These are phyloP conservation scores for Teleogryllus occipitalis DNA, from an alignment of 1,140 invertebrate genomes.

Conservation along the genomic window DNA sequence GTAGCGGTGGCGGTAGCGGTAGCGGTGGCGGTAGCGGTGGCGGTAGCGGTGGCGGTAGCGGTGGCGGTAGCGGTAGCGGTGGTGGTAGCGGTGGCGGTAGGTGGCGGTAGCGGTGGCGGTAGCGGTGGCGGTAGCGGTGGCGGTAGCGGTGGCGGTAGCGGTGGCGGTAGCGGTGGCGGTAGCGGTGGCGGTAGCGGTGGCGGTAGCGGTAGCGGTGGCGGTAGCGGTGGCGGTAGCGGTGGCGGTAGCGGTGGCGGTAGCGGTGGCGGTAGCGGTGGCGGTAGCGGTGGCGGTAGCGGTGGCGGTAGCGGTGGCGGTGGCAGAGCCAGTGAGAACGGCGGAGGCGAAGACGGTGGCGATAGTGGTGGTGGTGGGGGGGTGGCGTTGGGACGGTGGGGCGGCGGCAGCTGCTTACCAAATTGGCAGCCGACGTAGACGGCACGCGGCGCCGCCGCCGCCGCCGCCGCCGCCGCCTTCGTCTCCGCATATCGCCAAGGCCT, in stretches of 20 bases:
- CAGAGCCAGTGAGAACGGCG: background rate
- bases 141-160: no score
- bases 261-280: no score
- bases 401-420: no score
- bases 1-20: background rate
- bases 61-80: no score
- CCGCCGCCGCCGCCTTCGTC: no score
- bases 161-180: background rate
- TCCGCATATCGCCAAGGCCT: no score
- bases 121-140: background rate
- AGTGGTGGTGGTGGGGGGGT: background rate
- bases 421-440: no score
- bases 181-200: background rate
- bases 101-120: conserved; percentile 13
- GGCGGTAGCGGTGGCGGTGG: background rate
- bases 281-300: no score
- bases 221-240: background rate
- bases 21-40: background rate
- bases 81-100: background rate
- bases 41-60: no score
- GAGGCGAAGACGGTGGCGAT: conserved; percentile 11
- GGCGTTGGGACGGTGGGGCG: no score
- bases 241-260: no score
- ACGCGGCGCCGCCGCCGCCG: no score
- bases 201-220: background rate